Percentiles rank a stretch among this genome's conserved stretches.
Conservation (phyloP, 2,797 vertebrate species). For the Labroides dimidiatus region DNA sequence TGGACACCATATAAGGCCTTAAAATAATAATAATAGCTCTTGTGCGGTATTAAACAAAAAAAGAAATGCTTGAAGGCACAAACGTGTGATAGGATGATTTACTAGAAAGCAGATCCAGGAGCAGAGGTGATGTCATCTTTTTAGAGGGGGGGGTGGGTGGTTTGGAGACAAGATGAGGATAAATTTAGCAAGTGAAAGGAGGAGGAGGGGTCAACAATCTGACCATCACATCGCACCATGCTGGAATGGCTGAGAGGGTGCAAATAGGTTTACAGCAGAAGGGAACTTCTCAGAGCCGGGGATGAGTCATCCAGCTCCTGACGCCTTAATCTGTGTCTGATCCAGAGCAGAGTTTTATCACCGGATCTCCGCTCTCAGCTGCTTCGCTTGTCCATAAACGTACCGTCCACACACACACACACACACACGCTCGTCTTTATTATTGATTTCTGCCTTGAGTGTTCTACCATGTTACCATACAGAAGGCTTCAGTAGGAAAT, state of each 20-base stretch:
- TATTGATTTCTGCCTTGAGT: neutral
- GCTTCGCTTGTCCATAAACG: neutral
- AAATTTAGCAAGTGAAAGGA: slow-evolving; percentile 64
- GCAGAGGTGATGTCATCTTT: slow-evolving; percentile 80
- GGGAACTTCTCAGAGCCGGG: slow-evolving; percentile 28
- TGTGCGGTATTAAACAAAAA: slow-evolving; percentile 17
- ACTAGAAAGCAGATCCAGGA: slow-evolving; percentile 44
- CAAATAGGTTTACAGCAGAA: slow-evolving; percentile 65
- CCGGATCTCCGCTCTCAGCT: slow-evolving; percentile 15
- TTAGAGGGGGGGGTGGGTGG: slow-evolving; percentile 11
- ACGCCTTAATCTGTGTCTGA: slow-evolving; percentile 70
- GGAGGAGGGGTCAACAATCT: slow-evolving; percentile 54
- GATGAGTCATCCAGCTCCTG: slow-evolving; percentile 75
- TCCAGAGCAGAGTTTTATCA: slow-evolving; percentile 27
- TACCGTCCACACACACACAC: neutral
- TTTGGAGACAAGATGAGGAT: slow-evolving; percentile 39
- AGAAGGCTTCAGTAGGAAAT: too few species aligned
- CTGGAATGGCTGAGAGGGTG: slow-evolving; percentile 8
- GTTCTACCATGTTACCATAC: too few species aligned
- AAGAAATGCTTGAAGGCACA: slow-evolving; percentile 33
- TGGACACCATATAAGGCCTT: slow-evolving; percentile 1
- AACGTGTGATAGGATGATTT: slow-evolving; percentile 59
- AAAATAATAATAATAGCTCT: slow-evolving; percentile 10
- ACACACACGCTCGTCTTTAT: neutral
- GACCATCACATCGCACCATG: slow-evolving; percentile 56